Base-by-base conservation (phyloP, 1,140 invertebrate genomes). In the Probaryconus sp. region DNA sequence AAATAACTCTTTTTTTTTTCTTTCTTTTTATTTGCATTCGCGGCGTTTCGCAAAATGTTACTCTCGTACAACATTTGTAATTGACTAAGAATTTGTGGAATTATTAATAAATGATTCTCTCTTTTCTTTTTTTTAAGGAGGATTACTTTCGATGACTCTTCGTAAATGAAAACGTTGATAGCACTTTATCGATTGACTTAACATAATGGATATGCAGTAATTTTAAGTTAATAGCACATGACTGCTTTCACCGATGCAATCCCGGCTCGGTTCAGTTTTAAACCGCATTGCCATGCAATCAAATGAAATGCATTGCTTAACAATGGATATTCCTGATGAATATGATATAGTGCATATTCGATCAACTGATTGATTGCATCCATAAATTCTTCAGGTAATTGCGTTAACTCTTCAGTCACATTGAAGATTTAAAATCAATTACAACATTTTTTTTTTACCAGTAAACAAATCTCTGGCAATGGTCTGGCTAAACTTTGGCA, bases 241-340 rank as follows among this genome's bases (percentile, higher is more conserved):
- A 40, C 56, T 47, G 56, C 56, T 61, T 61, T 61, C 56, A 48
- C 56, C 56, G 26, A 48, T 61, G 56, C 38, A 61, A 61, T 61
- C 56, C 28, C 11, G 30, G 20, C 21, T 35, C 9, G n/a, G 20
- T 61, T 35, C 9, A 16, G 20, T 61, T 61, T 61, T 48, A 30
- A 18, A n/a, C 11, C n/a, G 53, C 38, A 1, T 1, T 33, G 35
- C 24, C 20, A 43, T 60, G 42, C 40, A 60, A 45, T n/a, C n/a
- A n/a, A n/a, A n/a, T 21, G 51, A 28, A 42, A 56, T 20, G 37
- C 40, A 21, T 17, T 48, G 9, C 31, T 51, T 37, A 45, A 48
- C 56, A 61, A 61, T 48, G 20, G 11, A 2, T 40, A 48, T 48
- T 61, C 21, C 30, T 38, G 33, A 18, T 40, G 43, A n/a, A 61